These are phyloP conservation scores for Corythoichthys intestinalis DNA, from an alignment of 2,113 vertebrate genomes.

Conservation along the genomic window DNA sequence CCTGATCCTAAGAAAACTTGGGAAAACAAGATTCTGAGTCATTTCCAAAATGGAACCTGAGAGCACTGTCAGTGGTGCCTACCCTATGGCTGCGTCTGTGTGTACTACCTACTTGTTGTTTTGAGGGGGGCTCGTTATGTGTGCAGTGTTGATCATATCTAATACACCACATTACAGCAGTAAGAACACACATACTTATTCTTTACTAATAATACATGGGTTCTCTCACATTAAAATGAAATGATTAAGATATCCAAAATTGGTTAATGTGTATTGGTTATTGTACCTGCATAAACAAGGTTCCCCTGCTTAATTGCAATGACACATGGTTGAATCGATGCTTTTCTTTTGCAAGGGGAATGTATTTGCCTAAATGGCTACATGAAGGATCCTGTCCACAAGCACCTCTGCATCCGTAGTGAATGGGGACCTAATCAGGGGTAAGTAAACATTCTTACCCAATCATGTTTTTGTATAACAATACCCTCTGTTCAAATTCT, in stretches of 20 bases:
- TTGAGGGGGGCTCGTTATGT: too few relatives aligned
- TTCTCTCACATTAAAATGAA: not conserved
- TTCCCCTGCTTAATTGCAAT: not conserved
- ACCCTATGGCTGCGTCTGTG: too few relatives aligned
- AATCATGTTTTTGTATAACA: constrained; percentile 18
- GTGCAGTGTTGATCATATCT: too few relatives aligned
- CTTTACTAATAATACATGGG: too few relatives aligned
- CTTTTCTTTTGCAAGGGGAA: constrained; percentile 77
- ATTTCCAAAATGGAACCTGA: too few relatives aligned
- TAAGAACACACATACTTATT: too few relatives aligned
- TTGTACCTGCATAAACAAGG: not conserved
- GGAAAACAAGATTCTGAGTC: too few relatives aligned
- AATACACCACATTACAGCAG: too few relatives aligned
- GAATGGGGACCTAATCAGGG: constrained; percentile 98
- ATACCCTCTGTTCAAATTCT: constrained; percentile 1
- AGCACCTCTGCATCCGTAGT: constrained; percentile 96
- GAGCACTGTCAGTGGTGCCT: too few relatives aligned
- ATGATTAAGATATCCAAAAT: not conserved
- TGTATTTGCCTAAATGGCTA: constrained; percentile 95
- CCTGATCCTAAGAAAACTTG: too few relatives aligned
- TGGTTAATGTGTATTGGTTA: not conserved
- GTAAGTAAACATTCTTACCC: constrained; percentile 73
- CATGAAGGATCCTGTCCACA: constrained; percentile 96
- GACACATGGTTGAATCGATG: not conserved
- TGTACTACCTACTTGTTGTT: too few relatives aligned